A percentile compares a stretch with the other conserved stretches of the same genome.
phyloP scores from a whole-genome alignment of 2,888 invertebrate genomes.

The Opisthograptis luteolata region DNA sequence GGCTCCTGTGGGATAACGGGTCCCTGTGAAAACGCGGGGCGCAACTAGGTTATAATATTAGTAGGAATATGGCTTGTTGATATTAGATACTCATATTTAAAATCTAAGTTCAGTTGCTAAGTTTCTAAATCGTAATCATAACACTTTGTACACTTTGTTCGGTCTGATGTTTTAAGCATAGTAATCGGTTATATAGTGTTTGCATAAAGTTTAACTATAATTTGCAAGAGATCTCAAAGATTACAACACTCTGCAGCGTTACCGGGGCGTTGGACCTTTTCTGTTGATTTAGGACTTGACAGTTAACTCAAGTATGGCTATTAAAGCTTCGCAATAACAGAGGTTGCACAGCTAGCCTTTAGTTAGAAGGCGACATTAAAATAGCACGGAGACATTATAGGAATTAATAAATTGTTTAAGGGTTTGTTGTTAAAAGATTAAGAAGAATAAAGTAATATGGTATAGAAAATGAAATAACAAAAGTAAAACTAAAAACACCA shows the following conservation, averaged over 20 bases:
- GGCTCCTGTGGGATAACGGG: too few species aligned
- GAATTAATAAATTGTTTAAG: constrained; percentile 7
- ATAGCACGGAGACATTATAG: constrained; percentile 5
- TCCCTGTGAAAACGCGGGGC: too few species aligned
- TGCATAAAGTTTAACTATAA: constrained; percentile 74
- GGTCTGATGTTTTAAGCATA: constrained; percentile 18
- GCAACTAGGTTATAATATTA: too few species aligned
- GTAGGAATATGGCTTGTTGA: too few species aligned
- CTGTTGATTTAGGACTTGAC: constrained; percentile 78
- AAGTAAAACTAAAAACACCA: too few species aligned
- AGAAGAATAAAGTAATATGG: too few species aligned
- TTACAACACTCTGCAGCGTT: constrained; percentile 69
- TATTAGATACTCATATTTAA: too few species aligned
- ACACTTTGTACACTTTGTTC: not conserved
- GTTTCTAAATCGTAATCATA: too few species aligned
- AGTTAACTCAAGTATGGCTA: constrained; percentile 59
- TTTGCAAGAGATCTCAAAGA: constrained; percentile 76
- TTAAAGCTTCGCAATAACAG: constrained; percentile 47
- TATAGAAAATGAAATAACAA: too few species aligned
- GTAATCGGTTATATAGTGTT: constrained; percentile 55
- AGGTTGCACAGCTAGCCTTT: constrained; percentile 30
- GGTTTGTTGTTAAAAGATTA: not conserved
- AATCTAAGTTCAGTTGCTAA: too few species aligned
- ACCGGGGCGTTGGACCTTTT: constrained; percentile 56
- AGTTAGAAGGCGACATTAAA: constrained; percentile 19